Evolutionary conservation across 2,888 invertebrate genomes (phyloP), one percentile per base, ranked within the genome.

Genomic region (Amblyteles armatorius): DNA sequence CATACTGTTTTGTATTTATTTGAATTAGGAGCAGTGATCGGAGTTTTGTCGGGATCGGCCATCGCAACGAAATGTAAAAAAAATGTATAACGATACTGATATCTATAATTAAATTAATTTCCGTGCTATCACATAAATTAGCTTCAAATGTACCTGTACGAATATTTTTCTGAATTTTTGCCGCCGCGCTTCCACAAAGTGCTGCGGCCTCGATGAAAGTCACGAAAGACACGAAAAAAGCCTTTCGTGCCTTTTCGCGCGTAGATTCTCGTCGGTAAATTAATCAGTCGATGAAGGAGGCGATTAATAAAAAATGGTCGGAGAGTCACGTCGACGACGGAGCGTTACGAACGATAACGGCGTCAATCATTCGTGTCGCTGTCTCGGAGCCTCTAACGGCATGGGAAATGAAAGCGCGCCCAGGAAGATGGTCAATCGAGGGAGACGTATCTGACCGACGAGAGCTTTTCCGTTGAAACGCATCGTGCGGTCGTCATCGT

Each of bases 401-500:
- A 26, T 36, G 44, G 40, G 19, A 76, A 84, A 80, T 77, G 72
- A 82, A 40, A 79, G 78, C 40, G 52, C 60, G 80, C 63, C 65
- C 67, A 63, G 22, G 71, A 69, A 74, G 68, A 79, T 78, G 79
- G 67, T 55, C 77, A 67, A 79, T 76, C 11, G 48, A 11, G 33
- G 65, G 52, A n/a, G 65, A 60, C 63, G 48, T 22, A 19, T n/a
- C 60, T 29, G 26, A 63, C 48, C 19, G 57, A 22, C n/a, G 3
- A 50, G 73, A 52, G 72, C 65, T 81, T 81, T 68, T 44, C 72
- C 72, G 67, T 65, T 72, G 72, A 67, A 72, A 67, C 73, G 44
- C 60, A 73, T 80, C 55, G 82, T 65, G 77, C 52, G 52, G 44
- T 44, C 74, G 52, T 82, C 82, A 84, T 84, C 77, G 73, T 81